Base-by-base conservation (phyloP, 2,888 invertebrate genomes). In the Meta bourneti region DNA sequence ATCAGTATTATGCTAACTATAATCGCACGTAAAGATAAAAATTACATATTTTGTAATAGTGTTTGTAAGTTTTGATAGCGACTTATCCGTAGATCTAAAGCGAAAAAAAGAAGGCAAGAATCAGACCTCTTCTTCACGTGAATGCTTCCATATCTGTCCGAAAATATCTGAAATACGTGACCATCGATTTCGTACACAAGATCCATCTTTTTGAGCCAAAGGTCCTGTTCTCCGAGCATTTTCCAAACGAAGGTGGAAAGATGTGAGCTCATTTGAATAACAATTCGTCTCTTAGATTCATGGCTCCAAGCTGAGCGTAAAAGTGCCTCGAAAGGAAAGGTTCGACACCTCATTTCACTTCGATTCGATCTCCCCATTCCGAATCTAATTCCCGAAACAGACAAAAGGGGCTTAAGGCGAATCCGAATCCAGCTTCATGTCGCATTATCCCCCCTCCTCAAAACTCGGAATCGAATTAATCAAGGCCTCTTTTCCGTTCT, bases 401-500 rank as follows among this genome's bases (percentile, higher is more conserved):
- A 82, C 16, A 54, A 34, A 82, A 61, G 52, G 79, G 49, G 71
- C 70, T 82, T 51, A 34, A 70, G 20, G 7, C 52, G 20, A 51
- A 71, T 16, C 49, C 51, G 51, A 51, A 81, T 69, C 48, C 81
- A 20, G 51, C 69, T 81, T 81, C 75, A 19, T 51, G 70, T 70
- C 61, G 8, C 52, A 75, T 16, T 75, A 8, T 70, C 51, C 79
- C 71, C 20, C 75, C 82, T 87, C 87, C 52, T 54, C 77, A 19
- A 82, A 75, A 81, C 75, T 86, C 51, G 77, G 71, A 91, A 91
- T 91, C 83, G 87, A 87, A 91, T 91, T 91, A 91, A 91, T 91
- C 91, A 91, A 74, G 87, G 74, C 69, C 72, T 87, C 71, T 54
- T 71, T 20, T n/a, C 13, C 54, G 20, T 71, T 51, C 34, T 34